Evolutionary conservation across 2,113 vertebrate genomes (phyloP).

Genomic region (Poeciliopsis prolifica): DNA sequence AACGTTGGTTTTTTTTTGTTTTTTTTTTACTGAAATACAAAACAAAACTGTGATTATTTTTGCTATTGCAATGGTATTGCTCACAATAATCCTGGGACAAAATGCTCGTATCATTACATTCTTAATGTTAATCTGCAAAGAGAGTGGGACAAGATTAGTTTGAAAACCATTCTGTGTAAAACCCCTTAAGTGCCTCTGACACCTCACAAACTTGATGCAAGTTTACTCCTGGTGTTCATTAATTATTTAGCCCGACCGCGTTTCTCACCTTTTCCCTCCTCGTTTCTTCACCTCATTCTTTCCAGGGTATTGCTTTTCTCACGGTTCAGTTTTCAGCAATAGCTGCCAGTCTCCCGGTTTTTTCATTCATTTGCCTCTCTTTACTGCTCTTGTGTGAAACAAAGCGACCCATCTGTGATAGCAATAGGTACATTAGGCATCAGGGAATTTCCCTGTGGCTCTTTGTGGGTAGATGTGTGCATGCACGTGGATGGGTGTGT

Average conservation of each 20-base stretch:
- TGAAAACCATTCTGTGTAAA: neutral
- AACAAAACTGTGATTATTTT: too few species aligned
- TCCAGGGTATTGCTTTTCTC: neutral
- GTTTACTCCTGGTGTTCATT: neutral
- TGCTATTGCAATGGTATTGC: neutral
- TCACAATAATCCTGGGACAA: neutral
- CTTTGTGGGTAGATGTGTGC: slow-evolving; percentile 21
- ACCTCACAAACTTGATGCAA: neutral
- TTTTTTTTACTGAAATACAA: too few species aligned
- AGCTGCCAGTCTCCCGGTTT: slow-evolving; percentile 16
- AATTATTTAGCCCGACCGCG: neutral
- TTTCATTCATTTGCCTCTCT: slow-evolving; percentile 8
- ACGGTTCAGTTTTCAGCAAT: neutral
- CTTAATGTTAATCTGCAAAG: neutral
- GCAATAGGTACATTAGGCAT: slow-evolving; percentile 69
- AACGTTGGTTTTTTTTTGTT: too few species aligned
- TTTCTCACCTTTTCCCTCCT: neutral
- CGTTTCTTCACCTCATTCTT: neutral
- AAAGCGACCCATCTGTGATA: slow-evolving; percentile 73
- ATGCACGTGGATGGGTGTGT: slow-evolving; percentile 21
- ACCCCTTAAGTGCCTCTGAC: neutral
- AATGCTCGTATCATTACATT: neutral
- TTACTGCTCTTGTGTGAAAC: slow-evolving; percentile 52
- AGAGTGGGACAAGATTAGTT: neutral
- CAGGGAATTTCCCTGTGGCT: slow-evolving; percentile 61